A percentile compares a stretch with the other conserved stretches of the same genome.
phyloP scores from a whole-genome alignment of 2,113 vertebrate genomes.

The Tragelaphus buxtoni region DNA sequence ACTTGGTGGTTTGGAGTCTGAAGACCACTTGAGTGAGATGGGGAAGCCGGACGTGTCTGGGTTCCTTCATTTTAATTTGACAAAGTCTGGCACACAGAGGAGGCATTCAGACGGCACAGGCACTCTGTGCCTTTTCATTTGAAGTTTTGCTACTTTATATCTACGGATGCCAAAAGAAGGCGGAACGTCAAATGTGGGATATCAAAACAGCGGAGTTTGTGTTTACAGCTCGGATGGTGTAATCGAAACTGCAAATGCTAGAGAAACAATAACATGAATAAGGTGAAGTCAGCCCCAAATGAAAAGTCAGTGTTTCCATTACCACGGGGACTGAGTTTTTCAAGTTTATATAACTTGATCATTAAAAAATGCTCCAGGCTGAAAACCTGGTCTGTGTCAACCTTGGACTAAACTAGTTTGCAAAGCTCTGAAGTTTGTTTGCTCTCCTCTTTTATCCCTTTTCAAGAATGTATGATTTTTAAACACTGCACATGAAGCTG shows the following conservation, averaged over 20 bases:
- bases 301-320: slow-evolving; percentile 68
- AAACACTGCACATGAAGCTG: neutral
- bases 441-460: neutral
- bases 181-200: neutral
- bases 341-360: slow-evolving; percentile 54
- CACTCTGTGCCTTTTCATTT: neutral
- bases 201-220: slow-evolving; percentile 50
- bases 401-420: slow-evolving; percentile 33
- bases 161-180: slow-evolving; percentile 20
- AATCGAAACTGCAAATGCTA: slow-evolving; percentile 10
- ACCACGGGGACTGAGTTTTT: slow-evolving; percentile 58
- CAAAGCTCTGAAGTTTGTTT: slow-evolving; percentile 31
- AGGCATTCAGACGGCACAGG: neutral
- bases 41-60: neutral
- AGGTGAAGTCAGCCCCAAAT: slow-evolving; percentile 43
- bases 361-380: slow-evolving; percentile 57
- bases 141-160: slow-evolving; percentile 17
- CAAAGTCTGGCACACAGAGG: neutral
- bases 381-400: slow-evolving; percentile 55
- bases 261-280: slow-evolving; percentile 45
- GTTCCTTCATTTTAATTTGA: slow-evolving; percentile 37
- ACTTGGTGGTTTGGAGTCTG: slow-evolving; percentile 12
- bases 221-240: slow-evolving; percentile 3
- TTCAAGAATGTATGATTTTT: slow-evolving; percentile 50
- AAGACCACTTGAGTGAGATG: neutral